Percentiles rank a stretch among this genome's conserved stretches.
Conservation (phyloP, 2,113 vertebrate genomes). For the Ahaetulla prasina region DNA sequence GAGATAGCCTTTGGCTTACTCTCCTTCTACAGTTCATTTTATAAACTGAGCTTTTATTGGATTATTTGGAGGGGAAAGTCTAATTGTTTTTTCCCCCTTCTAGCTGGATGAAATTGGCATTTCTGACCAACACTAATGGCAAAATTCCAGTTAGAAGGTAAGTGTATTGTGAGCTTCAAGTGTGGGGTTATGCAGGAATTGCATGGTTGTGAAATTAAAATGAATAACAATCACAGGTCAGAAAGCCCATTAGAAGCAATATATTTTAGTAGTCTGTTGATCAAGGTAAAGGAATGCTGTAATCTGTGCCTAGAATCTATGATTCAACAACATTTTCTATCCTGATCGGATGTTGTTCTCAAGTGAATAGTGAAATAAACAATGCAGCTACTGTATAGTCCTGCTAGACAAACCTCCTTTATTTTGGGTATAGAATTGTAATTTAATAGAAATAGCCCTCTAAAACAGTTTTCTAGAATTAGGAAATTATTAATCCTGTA, state of each 20-base stretch:
- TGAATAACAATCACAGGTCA: neutral
- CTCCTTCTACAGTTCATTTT: neutral
- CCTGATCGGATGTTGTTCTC: neutral
- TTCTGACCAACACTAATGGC: slow-evolving; percentile 91
- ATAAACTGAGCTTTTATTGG: too few species aligned
- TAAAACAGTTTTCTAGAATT: neutral
- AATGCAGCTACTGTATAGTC: neutral
- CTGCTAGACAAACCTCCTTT: neutral
- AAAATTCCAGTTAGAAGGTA: slow-evolving; percentile 98
- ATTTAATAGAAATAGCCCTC: neutral
- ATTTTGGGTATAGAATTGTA: neutral
- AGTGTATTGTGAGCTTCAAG: slow-evolving; percentile 30
- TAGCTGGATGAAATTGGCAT: slow-evolving; percentile 98
- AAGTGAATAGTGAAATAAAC: neutral
- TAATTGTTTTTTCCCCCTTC: slow-evolving; percentile 47
- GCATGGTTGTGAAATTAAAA: neutral
- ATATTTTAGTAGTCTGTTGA: neutral
- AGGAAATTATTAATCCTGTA: neutral
- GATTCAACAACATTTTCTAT: neutral
- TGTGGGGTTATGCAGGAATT: neutral
- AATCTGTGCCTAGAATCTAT: neutral
- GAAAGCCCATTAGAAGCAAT: neutral
- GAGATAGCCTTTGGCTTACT: neutral
- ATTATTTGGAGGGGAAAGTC: neutral
- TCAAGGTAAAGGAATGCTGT: neutral